Evolutionary conservation across 2,888 invertebrate genomes (phyloP).

Genomic region (Erpobdella octoculata): DNA sequence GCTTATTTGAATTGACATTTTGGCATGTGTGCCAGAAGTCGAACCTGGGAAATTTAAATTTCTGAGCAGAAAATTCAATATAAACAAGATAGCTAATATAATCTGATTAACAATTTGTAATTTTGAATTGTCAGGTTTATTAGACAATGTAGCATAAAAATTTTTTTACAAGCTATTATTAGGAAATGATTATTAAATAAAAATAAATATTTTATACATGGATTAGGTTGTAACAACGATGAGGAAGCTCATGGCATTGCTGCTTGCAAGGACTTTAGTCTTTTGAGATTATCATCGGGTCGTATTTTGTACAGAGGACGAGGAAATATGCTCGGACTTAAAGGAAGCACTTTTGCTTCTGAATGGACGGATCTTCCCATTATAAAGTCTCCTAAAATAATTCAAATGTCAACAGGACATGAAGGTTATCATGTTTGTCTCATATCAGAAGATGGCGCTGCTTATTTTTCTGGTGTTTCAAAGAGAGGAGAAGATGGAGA

Average conservation of each 20-base stretch:
- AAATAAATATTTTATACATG: background rate
- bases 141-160: too few relatives aligned
- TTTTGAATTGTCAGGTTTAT: too few relatives aligned
- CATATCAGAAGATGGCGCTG: conserved; percentile 83
- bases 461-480: conserved; percentile 77
- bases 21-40: too few relatives aligned
- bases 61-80: too few relatives aligned
- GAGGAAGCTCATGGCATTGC: conserved; percentile 71
- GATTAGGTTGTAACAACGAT: conserved; percentile 59
- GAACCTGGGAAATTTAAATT: too few relatives aligned
- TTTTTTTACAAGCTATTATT: background rate
- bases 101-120: too few relatives aligned
- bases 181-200: background rate
- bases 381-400: conserved; percentile 64
- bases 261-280: conserved; percentile 81
- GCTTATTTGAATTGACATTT: too few relatives aligned
- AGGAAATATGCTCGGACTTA: conserved; percentile 75
- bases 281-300: conserved; percentile 74
- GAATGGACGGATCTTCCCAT: conserved; percentile 57
- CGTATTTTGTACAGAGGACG: conserved; percentile 84
- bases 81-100: too few relatives aligned
- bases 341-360: conserved; percentile 48
- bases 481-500: conserved; percentile 89
- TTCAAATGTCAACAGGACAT: conserved; percentile 77
- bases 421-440: conserved; percentile 85